Evolutionary conservation across 30 jellyfish, hydroid and myxozoan genomes (phyloP), one percentile per base, ranked within the genome.

Genomic region (Pelagia noctiluca): DNA sequence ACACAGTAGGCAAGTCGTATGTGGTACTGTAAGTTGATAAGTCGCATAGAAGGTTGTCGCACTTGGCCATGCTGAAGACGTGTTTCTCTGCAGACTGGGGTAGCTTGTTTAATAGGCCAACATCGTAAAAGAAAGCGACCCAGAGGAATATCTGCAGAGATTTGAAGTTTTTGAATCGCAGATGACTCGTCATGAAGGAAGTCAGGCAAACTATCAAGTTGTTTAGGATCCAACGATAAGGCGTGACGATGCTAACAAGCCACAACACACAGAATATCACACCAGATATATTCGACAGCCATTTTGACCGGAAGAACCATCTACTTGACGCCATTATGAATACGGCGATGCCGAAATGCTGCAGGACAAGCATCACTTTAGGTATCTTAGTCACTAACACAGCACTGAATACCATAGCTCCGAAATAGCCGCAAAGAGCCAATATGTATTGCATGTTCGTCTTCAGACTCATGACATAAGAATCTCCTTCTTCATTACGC

Each of bases 111-210:
- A 86, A 63, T 11, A 78, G 25, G 32, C 30, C 30, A 1, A 76
- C 91, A 47, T 86, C 96, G 67, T 86, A 86, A 11, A 76, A 19
- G 50, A 86, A 86, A 1, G 96, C 96, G 13, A 76, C 54, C 96
- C 96, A 86, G 61, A 86, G 31, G 75, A 86, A 86, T n/a, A 86
- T 86, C 47, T 86, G 96, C 22, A 86, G 48, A 68, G 66, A 76
- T 22, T 53, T 63, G 69, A 86, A 86, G 63, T 76, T 86, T 37
- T 48, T 62, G 63, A 86, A 86, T 24, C 50, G 65, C 28, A 86
- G 50, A 35, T 86, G 60, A 19, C 91, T 76, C 3, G 96, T 46
- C 54, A 76, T 50, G 18, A 78, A 19, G 18, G 85, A 33, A 47
- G 61, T n/a, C 68, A 86, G 32, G 13, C 32, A 35, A 2, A 86